A percentile compares a stretch with the other conserved stretches of the same genome.
Conservation (phyloP, 2,113 vertebrate genomes). For the Ptilonorhynchus violaceus region DNA sequence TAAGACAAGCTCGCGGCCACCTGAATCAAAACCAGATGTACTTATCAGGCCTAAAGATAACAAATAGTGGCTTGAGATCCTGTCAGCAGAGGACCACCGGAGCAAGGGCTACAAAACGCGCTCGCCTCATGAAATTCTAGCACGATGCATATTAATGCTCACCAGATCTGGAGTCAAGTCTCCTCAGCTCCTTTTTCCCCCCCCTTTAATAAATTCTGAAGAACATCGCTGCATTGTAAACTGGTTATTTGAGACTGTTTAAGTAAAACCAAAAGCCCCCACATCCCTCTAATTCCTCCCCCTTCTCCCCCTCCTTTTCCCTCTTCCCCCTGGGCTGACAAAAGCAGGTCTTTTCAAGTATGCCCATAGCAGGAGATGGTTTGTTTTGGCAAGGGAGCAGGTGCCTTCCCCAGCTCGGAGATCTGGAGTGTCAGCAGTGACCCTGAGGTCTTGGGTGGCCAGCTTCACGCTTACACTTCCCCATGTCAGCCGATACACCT, state of each 20-base stretch:
- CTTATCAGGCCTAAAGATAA: conserved; percentile 93
- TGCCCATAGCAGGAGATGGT: conserved; percentile 68
- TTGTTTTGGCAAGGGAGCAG: conserved; percentile 81
- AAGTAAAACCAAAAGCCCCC: conserved; percentile 61
- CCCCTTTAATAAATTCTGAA: conserved; percentile 51
- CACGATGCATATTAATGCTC: conserved; percentile 71
- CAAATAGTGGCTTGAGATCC: conserved; percentile 87
- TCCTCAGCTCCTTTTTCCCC: background rate
- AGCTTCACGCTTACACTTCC: conserved; percentile 77
- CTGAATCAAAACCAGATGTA: conserved; percentile 99
- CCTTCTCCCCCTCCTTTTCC: background rate
- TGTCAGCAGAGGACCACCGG: conserved; percentile 86
- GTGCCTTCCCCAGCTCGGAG: conserved; percentile 72
- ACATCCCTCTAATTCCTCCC: conserved; percentile 42
- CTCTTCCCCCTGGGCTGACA: conserved; percentile 48
- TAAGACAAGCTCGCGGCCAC: conserved; percentile 84
- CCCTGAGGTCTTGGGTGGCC: conserved; percentile 80
- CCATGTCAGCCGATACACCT: conserved; percentile 74
- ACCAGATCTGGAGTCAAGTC: conserved; percentile 58
- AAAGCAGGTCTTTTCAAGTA: conserved; percentile 70
- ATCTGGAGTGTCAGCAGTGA: conserved; percentile 76
- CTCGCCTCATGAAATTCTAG: conserved; percentile 72
- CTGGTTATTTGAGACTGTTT: conserved; percentile 75
- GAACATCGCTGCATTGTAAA: conserved; percentile 69
- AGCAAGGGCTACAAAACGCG: conserved; percentile 72